These are phyloP conservation scores for Eumerus sabulonum DNA, from an alignment of 2,888 invertebrate genomes.

Conservation along the genomic window DNA sequence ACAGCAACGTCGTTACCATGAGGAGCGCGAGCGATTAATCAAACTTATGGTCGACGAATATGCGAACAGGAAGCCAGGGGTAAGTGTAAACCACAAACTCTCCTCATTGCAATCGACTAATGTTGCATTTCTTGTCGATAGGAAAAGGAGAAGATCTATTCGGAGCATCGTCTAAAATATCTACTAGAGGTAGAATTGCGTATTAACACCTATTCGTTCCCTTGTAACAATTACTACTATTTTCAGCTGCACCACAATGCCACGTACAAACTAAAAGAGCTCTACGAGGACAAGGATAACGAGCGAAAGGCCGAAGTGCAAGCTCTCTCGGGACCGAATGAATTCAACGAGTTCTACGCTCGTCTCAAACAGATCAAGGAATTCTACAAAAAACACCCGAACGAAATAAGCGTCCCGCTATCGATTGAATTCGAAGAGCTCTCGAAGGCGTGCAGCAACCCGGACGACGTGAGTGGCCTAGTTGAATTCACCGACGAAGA, in stretches of 20 bases:
- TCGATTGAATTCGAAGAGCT: conserved; percentile 98
- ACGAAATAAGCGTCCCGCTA: conserved; percentile 96
- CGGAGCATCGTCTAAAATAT: conserved; percentile 95
- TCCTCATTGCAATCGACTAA: background rate
- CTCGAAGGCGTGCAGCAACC: conserved; percentile 92
- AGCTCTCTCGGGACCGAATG: conserved; percentile 97
- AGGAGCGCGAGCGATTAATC: conserved; percentile 96
- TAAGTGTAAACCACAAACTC: conserved; percentile 76
- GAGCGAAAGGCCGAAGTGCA: conserved; percentile 96
- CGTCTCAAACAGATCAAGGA: conserved; percentile 96
- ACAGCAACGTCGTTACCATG: conserved; percentile 97
- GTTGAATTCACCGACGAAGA: conserved; percentile 99
- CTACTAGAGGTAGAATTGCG: conserved; percentile 88
- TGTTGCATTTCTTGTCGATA: conserved; percentile 74
- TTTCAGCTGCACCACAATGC: conserved; percentile 86
- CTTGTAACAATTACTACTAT: background rate
- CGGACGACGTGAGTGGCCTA: conserved; percentile 90
- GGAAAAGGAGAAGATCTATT: conserved; percentile 97
- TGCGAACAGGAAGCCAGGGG: conserved; percentile 92
- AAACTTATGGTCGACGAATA: conserved; percentile 99
- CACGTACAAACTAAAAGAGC: conserved; percentile 89
- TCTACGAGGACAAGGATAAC: conserved; percentile 98
- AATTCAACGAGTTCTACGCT: conserved; percentile 98
- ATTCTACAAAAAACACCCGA: conserved; percentile 96
- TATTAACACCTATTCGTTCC: background rate